These are phyloP conservation scores for Reticulitermes speratus DNA, from an alignment of 1,140 invertebrate species.

Conservation along the genomic window DNA sequence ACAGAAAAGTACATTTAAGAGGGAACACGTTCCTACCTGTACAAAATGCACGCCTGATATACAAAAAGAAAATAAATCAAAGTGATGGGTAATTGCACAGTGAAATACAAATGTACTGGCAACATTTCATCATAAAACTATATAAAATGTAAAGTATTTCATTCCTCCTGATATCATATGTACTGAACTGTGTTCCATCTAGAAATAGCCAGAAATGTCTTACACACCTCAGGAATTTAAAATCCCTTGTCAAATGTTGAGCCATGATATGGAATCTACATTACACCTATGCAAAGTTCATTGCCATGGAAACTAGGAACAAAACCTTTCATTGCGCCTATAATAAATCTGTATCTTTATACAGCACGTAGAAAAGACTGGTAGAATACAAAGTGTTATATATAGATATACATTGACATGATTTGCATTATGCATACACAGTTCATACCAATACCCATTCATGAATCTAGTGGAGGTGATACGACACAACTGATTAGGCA, in stretches of 20 bases:
- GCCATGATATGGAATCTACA: neutral
- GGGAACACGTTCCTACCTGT: constrained; percentile 30
- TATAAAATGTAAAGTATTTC: neutral
- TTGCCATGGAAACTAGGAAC: neutral
- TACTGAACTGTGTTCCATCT: constrained; percentile 24
- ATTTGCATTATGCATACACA: neutral
- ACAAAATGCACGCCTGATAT: constrained; percentile 32
- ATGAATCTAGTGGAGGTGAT: neutral
- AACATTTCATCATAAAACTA: neutral
- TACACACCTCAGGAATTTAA: neutral
- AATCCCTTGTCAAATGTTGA: neutral
- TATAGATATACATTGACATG: neutral
- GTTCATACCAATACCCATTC: neutral
- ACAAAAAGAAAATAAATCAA: constrained; percentile 24
- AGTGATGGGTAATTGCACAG: neutral
- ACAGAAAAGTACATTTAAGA: constrained; percentile 32
- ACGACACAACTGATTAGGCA: neutral
- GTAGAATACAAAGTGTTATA: constrained; percentile 3
- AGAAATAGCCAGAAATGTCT: constrained; percentile 4
- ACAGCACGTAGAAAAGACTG: constrained; percentile 14
- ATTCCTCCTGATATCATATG: constrained; percentile 4
- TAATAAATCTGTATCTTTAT: neutral
- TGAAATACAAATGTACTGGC: constrained; percentile 21
- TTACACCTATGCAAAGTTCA: neutral
- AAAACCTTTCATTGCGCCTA: constrained; percentile 11